These are phyloP conservation scores for Herpetotheres cachinnans DNA, from an alignment of 2,113 vertebrate species.

Conservation along the genomic window DNA sequence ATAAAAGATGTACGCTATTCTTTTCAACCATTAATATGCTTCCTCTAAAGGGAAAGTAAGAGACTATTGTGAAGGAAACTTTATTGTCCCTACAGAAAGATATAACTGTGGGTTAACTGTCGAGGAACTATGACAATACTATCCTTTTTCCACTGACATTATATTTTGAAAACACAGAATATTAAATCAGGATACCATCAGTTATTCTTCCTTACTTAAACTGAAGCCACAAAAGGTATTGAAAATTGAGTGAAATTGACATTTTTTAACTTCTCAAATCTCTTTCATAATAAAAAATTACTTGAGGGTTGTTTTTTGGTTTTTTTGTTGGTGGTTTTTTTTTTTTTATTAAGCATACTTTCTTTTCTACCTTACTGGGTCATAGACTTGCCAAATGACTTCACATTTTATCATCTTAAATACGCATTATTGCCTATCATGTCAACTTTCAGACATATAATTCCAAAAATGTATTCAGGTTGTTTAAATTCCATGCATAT, in stretches of 20 bases:
- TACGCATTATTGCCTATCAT: slow-evolving; percentile 20
- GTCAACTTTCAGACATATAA: slow-evolving; percentile 30
- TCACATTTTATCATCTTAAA: neutral
- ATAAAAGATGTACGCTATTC: neutral
- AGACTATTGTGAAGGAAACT: neutral
- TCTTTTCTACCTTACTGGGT: slow-evolving; percentile 3
- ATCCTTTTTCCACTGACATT: slow-evolving; percentile 40
- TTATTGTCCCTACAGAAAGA: slow-evolving; percentile 30
- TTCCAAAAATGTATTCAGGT: slow-evolving; percentile 26
- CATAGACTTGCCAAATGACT: neutral
- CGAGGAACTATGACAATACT: slow-evolving; percentile 44
- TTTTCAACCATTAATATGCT: neutral
- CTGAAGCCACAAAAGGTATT: neutral
- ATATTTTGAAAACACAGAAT: slow-evolving; percentile 58
- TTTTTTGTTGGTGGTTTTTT: too few species aligned
- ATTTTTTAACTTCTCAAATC: slow-evolving; percentile 31
- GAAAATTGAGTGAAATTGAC: slow-evolving; percentile 31
- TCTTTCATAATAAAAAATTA: slow-evolving; percentile 25
- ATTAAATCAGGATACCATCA: slow-evolving; percentile 45
- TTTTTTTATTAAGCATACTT: neutral
- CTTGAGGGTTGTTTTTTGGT: neutral
- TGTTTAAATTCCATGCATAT: slow-evolving; percentile 41
- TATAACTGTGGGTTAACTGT: slow-evolving; percentile 47
- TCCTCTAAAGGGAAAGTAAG: neutral
- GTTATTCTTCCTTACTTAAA: slow-evolving; percentile 31